Conservation (phyloP, 2,797 vertebrate genomes). For the Anisognathus igniventris region DNA sequence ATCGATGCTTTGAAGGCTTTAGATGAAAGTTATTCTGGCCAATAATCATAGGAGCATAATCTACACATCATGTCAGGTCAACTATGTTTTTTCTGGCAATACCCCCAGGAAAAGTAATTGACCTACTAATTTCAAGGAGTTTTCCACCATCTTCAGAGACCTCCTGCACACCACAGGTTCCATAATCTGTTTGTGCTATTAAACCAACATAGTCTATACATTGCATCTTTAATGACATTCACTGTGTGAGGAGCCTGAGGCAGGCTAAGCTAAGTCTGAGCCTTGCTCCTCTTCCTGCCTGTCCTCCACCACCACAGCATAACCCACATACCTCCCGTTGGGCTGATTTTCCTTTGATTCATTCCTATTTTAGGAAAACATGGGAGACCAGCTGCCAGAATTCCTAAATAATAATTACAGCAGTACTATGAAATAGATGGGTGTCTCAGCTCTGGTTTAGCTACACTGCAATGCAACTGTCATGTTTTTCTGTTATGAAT, state of each 20-base stretch:
- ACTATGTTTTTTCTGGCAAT: background rate
- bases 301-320: background rate
- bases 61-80: background rate
- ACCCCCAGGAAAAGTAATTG: background rate
- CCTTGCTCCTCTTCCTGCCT: background rate
- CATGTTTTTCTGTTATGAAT: background rate
- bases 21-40: background rate
- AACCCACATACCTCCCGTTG: background rate
- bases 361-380: background rate
- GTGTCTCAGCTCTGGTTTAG: background rate
- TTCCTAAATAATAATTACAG: background rate
- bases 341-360: background rate
- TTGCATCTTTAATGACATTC: background rate
- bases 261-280: background rate
- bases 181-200: background rate
- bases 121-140: background rate
- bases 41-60: background rate
- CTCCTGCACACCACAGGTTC: background rate
- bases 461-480: background rate
- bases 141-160: background rate
- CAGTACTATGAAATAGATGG: background rate
- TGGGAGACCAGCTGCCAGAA: background rate
- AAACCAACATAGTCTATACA: background rate
- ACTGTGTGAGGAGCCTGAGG: accelerated
- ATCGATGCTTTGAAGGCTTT: background rate